These are phyloP conservation scores for Spheniscus mendiculus DNA, from an alignment of 2,113 vertebrate genomes.

Conservation along the genomic window DNA sequence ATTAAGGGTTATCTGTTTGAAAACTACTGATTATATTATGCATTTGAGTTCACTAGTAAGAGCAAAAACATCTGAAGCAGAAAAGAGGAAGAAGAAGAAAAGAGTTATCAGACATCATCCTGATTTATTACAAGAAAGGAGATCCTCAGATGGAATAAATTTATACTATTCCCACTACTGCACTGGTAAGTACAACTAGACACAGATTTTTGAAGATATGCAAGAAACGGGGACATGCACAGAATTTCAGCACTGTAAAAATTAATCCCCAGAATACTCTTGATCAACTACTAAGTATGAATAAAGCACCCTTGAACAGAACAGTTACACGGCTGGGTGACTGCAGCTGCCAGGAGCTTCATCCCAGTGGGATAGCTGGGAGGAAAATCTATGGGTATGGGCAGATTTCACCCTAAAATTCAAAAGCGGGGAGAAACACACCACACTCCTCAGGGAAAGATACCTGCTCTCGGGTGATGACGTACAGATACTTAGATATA, in stretches of 20 bases:
- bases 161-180: not conserved
- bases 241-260: not conserved
- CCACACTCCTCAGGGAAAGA: not conserved
- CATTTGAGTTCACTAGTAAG: not conserved
- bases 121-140: not conserved
- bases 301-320: not conserved
- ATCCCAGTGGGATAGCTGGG: not conserved
- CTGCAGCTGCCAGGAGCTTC: not conserved
- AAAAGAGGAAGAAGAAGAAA: not conserved
- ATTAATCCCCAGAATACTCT: not conserved
- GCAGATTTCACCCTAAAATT: not conserved
- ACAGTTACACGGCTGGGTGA: accelerated
- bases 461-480: not conserved
- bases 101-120: not conserved
- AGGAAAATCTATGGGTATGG: not conserved
- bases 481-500: accelerated
- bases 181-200: not conserved
- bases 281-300: not conserved
- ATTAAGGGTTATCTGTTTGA: conserved; percentile 22
- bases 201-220: not conserved
- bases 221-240: not conserved
- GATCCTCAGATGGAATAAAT: not conserved
- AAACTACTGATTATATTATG: not conserved
- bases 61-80: conserved; percentile 1
- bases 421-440: not conserved